Evolutionary conservation across 2,113 vertebrate species (phyloP), one percentile per base, ranked within the genome.

Genomic region (Hyla sarda): DNA sequence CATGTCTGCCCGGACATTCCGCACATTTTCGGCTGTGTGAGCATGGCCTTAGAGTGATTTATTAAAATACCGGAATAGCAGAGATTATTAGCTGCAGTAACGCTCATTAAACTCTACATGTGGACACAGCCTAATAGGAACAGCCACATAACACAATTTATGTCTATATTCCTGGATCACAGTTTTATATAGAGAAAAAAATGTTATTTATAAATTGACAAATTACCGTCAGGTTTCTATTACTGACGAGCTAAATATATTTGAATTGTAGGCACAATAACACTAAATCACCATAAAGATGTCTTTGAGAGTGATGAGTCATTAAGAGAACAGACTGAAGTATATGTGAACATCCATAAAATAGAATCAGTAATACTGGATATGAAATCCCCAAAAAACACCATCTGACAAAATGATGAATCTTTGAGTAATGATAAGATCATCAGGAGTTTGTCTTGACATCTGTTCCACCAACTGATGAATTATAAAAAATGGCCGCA

Each of bases 381-480:
- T 48, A 25, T 74, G 11, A 58, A 45, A 83, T 54, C 65, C 50
- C 12, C 82, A 4, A 74, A 58, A 82, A 74, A 75, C 48, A 62
- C 32, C 82, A 50, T 13, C 32, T 58, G 71, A 84, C 37, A 75
- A 52, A 41, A 58, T 84, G 71, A 74, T 84, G 69, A 60, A 75
- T 56, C 4, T 41, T 21, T 74, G 56, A 60, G 34, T 74, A 75
- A 75, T 83, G 69, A 58, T 5, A 45, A 13, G 25, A 83, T 41
- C 23, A 37, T 60, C 34, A 56, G 32, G 25, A 74, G 32, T 47
- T 84, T 41, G 23, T 75, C 52, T 75, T 60, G 23, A 60, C 82
- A 84, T 37, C 82, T 84, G 52, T 74, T 83, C 69, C 34, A 58
- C 47, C 67, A 73, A 37, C 54, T 74, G 32, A 62, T 60, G 21